Conservation (phyloP, 2,888 invertebrate genomes). For the Cetonia aurata region DNA sequence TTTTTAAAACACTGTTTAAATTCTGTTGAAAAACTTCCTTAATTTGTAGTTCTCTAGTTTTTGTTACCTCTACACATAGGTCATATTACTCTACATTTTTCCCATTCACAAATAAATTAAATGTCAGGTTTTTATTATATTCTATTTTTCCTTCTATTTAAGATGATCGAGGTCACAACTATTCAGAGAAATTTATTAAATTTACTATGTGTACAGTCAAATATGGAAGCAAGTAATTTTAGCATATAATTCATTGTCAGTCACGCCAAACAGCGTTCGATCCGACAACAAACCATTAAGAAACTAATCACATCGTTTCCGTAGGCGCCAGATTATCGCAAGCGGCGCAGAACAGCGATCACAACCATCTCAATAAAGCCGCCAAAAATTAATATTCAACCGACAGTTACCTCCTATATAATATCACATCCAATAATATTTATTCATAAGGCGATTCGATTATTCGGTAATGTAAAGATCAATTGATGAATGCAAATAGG, state of each 20-base stretch:
- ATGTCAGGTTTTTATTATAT: too few relatives aligned
- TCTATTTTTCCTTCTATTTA: too few relatives aligned
- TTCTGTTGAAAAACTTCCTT: too few relatives aligned
- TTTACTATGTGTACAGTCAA: neutral
- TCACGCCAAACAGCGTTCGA: neutral
- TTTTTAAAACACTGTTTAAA: too few relatives aligned
- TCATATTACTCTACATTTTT: too few relatives aligned
- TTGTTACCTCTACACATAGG: too few relatives aligned
- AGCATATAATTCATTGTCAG: slow-evolving; percentile 15
- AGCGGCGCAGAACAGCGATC: slow-evolving; percentile 3
- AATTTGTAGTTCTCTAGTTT: too few relatives aligned
- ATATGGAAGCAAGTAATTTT: slow-evolving; percentile 19
- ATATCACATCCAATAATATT: slow-evolving; percentile 26
- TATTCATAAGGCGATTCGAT: slow-evolving; percentile 33
- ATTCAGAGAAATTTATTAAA: too few relatives aligned
- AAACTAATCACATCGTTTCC: slow-evolving; percentile 31
- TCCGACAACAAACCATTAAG: slow-evolving; percentile 5
- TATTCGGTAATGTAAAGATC: slow-evolving; percentile 33
- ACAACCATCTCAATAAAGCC: slow-evolving; percentile 27
- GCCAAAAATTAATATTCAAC: slow-evolving; percentile 31
- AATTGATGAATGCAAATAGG: slow-evolving; percentile 34
- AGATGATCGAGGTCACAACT: too few relatives aligned
- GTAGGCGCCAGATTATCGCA: slow-evolving; percentile 19
- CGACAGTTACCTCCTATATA: slow-evolving; percentile 14
- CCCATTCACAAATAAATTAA: too few relatives aligned